Evolutionary conservation across 1,140 invertebrate species (phyloP).

Genomic region (Bombus polaris): DNA sequence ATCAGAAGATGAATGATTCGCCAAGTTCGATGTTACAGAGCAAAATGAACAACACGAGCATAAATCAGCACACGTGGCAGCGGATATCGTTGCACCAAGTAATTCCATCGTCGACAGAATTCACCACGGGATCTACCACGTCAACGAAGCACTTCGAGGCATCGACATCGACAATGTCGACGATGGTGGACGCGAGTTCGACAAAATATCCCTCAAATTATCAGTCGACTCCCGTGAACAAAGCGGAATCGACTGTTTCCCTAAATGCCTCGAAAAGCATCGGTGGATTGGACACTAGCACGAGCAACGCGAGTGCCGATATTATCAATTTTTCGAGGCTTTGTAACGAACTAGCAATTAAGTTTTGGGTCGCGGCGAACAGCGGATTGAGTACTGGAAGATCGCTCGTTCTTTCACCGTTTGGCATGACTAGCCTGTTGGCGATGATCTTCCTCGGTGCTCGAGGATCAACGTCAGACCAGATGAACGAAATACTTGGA

Average conservation of each 20-base stretch:
- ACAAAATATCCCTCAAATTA: background rate
- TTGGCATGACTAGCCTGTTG: constrained; percentile 91
- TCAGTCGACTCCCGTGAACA: background rate
- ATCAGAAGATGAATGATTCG: background rate
- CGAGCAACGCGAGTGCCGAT: constrained; percentile 87
- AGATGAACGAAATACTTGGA: constrained; percentile 93
- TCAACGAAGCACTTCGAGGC: background rate
- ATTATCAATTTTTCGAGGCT: constrained; percentile 88
- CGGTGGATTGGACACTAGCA: constrained; percentile 89
- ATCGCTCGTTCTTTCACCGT: constrained; percentile 92
- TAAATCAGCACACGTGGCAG: constrained; percentile 3
- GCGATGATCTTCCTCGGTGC: constrained; percentile 95
- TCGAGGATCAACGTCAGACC: constrained; percentile 91
- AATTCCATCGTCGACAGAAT: background rate
- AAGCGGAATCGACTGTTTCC: background rate
- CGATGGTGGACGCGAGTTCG: background rate
- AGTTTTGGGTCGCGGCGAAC: constrained; percentile 89
- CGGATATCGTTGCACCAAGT: constrained; percentile 10
- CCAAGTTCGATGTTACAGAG: background rate
- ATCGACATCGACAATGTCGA: background rate
- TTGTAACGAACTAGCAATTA: constrained; percentile 92
- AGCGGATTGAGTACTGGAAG: constrained; percentile 88
- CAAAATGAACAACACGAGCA: background rate
- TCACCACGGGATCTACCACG: background rate
- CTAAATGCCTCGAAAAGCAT: constrained; percentile 26